Evolutionary conservation across 2,113 vertebrate genomes (phyloP), one percentile per base, ranked within the genome.

Genomic region (Siphamia tubifer): DNA sequence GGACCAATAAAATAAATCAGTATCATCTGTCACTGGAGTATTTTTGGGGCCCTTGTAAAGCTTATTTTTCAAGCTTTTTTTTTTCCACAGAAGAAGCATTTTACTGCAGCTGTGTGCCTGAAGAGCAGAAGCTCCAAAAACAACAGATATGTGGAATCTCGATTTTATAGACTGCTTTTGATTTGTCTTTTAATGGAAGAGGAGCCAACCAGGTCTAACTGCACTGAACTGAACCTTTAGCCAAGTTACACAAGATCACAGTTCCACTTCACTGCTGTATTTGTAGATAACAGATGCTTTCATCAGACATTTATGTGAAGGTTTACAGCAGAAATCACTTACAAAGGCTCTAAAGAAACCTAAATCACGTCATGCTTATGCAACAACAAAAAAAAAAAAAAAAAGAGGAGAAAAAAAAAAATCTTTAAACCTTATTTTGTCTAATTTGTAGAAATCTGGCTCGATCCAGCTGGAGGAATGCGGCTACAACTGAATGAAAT

Each of bases 1-100:
- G 47, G 28, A 51, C 49, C 73, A 68, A 62, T 58, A 68, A 83
- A 79, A 70, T 70, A 82, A 84, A 80, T 85, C 27, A 63, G 54
- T 42, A 62, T 77, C 53, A 70, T 77, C 63, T 85, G 73, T 63
- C 72, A 63, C 19, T 47, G 15, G 70, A 52, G 69, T 70, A 61
- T 77, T 75, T 82, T 68, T n/a, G 44, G 28, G 72, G 49, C 13
- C 44, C 1, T n/a, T 8, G 8, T 43, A 71, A 58, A 60, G 36
- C 49, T 62, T 64, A 72, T 75, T 67, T 70, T 58, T 77, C 52
- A 56, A 56, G 51, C 36, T 38, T 10, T 61, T 71, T 65, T 65
- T 49, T 44, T 66, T n/a, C n/a, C 4, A 2, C 28, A 32, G 38
- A 52, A 56, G 42, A 68, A 43, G 31, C 53, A 35, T 82, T 71